phyloP scores from a whole-genome alignment of 1,140 invertebrate species.

The Neotoxoptera formosana region DNA sequence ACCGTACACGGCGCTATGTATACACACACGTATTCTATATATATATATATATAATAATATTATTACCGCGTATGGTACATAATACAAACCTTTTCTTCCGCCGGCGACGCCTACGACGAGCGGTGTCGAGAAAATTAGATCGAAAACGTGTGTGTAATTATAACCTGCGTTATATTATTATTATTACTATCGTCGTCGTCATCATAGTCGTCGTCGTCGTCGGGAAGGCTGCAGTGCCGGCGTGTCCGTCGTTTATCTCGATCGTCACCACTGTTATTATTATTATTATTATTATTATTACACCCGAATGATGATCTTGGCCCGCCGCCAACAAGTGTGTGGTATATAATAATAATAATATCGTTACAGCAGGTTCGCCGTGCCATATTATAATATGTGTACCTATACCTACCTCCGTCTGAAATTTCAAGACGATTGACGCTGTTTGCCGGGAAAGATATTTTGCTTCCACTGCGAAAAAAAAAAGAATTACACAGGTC shows the following conservation, averaged over 20 bases:
- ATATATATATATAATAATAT: too few species aligned
- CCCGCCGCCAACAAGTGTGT: background rate
- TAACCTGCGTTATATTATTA: background rate
- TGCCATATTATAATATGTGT: background rate
- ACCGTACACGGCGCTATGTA: background rate
- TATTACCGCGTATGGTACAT: background rate
- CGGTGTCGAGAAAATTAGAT: constrained; percentile 44
- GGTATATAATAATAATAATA: background rate
- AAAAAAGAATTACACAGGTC: background rate
- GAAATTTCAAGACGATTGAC: background rate
- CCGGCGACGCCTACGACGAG: background rate
- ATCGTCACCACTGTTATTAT: constrained; percentile 2
- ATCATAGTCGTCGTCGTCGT: too few species aligned
- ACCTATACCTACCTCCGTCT: too few species aligned
- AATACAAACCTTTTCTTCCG: background rate
- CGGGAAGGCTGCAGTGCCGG: background rate
- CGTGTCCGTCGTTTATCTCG: constrained; percentile 2
- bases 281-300: background rate
- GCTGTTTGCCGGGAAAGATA: background rate
- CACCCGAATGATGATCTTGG: background rate
- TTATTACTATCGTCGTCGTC: too few species aligned
- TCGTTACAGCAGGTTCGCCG: background rate
- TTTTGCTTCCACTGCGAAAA: too few species aligned
- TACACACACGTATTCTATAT: too few species aligned
- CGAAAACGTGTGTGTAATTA: constrained; percentile 42